These are phyloP conservation scores for Beris morrisii DNA, from an alignment of 2,888 invertebrate genomes.

Conservation along the genomic window DNA sequence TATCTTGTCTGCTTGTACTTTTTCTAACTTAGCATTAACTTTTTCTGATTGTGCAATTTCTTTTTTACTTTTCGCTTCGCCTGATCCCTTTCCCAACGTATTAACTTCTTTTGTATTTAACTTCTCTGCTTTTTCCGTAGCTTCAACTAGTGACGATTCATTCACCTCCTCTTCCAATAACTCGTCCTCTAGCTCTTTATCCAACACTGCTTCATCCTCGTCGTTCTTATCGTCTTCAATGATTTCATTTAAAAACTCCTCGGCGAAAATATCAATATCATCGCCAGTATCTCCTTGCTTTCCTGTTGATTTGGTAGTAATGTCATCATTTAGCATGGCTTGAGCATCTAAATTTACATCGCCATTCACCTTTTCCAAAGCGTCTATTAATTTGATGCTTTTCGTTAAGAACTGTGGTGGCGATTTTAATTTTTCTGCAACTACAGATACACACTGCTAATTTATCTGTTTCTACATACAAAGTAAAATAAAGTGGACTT, in stretches of 20 bases:
- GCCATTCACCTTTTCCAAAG: not conserved
- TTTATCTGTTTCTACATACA: not conserved
- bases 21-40: too few species aligned
- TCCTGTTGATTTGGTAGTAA: slow-evolving; percentile 11
- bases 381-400: not conserved
- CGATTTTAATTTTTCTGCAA: not conserved
- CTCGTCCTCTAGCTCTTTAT: not conserved
- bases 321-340: slow-evolving; percentile 3
- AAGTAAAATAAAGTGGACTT: not conserved
- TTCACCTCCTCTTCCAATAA: not conserved
- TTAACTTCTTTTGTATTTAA: not conserved
- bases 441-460: not conserved
- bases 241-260: not conserved
- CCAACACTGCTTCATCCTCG: not conserved
- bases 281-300: slow-evolving; percentile 1
- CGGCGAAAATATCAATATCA: slow-evolving; percentile 11
- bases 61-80: not conserved
- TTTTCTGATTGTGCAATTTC: not conserved
- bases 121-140: not conserved
- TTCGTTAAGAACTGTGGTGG: not conserved
- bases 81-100: not conserved
- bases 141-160: not conserved
- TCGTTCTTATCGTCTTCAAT: not conserved
- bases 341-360: slow-evolving; percentile 3
- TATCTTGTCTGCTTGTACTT: not conserved